These are phyloP conservation scores for Mycogona germanica DNA, from an alignment of 2,888 invertebrate genomes.

Conservation along the genomic window DNA sequence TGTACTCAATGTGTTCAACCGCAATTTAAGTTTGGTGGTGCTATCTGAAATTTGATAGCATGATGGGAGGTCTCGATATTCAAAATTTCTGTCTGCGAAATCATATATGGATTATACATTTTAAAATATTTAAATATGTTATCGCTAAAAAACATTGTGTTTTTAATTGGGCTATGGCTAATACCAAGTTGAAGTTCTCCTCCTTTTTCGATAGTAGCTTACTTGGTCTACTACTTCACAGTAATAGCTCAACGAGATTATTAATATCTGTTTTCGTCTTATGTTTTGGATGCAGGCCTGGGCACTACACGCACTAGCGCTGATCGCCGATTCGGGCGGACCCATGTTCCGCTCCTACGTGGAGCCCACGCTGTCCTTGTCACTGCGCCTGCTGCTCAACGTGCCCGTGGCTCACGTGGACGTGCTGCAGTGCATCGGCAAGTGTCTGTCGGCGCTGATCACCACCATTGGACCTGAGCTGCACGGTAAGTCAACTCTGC, in stretches of 20 bases:
- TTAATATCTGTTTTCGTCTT: too few relatives aligned
- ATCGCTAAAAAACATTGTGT: too few relatives aligned
- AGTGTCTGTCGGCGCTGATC: slow-evolving; percentile 85
- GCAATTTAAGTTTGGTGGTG: too few relatives aligned
- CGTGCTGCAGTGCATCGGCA: slow-evolving; percentile 84
- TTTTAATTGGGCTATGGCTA: too few relatives aligned
- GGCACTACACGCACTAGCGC: slow-evolving; percentile 88
- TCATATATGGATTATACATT: too few relatives aligned
- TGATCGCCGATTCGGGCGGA: slow-evolving; percentile 95
- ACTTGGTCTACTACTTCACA: too few relatives aligned
- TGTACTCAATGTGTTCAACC: too few relatives aligned
- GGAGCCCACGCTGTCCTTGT: slow-evolving; percentile 80
- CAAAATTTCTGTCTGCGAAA: neutral
- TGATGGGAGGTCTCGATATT: neutral
- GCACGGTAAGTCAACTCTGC: slow-evolving; percentile 47
- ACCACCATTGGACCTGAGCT: slow-evolving; percentile 97
- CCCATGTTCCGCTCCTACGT: slow-evolving; percentile 98
- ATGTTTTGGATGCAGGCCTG: too few relatives aligned
- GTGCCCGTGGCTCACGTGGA: slow-evolving; percentile 83
- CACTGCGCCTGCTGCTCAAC: slow-evolving; percentile 74
- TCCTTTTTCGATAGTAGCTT: too few relatives aligned
- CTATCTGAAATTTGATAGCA: slow-evolving; percentile 45
- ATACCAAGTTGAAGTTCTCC: too few relatives aligned
- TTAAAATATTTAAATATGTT: too few relatives aligned
- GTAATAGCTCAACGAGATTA: too few relatives aligned